Percentiles rank a stretch among this genome's conserved stretches.
These are phyloP conservation scores for Thermophis baileyi DNA, from an alignment of 2,113 vertebrate species.

Conservation along the genomic window DNA sequence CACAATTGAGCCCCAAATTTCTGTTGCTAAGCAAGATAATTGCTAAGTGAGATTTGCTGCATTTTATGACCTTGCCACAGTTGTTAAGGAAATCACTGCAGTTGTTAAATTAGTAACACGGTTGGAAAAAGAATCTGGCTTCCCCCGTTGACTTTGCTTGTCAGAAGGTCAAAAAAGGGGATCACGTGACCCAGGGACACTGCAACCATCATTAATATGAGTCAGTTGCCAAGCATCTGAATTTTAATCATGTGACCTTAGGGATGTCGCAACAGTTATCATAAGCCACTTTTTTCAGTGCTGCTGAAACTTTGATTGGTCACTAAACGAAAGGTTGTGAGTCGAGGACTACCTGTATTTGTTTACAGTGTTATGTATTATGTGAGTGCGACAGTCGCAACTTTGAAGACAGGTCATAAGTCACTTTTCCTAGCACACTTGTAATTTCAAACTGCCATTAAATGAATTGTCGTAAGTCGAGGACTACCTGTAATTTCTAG, in stretches of 20 bases:
- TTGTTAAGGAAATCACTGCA: not conserved
- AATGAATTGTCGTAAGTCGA: not conserved
- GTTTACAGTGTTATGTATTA: not conserved
- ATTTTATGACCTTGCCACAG: not conserved
- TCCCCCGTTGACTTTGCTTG: not conserved
- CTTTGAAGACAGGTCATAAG: not conserved
- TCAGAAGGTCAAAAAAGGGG: not conserved
- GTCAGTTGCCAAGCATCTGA: not conserved
- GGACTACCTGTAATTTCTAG: not conserved
- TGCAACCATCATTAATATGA: not conserved
- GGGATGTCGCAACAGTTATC: not conserved
- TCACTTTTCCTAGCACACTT: not conserved
- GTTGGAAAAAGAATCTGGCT: too few species aligned
- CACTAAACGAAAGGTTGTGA: not conserved
- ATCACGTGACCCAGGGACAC: not conserved
- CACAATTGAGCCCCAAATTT: not conserved
- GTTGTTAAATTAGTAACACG: too few species aligned
- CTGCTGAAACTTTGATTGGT: not conserved
- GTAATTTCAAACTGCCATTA: not conserved
- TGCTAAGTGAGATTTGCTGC: not conserved
- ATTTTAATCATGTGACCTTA: not conserved
- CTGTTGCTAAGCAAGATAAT: not conserved
- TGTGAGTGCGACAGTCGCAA: not conserved
- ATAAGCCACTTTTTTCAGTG: not conserved
- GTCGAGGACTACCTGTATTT: not conserved